These are phyloP conservation scores for Neosalanx taihuensis DNA, from an alignment of 2,797 vertebrate genomes.

Conservation along the genomic window DNA sequence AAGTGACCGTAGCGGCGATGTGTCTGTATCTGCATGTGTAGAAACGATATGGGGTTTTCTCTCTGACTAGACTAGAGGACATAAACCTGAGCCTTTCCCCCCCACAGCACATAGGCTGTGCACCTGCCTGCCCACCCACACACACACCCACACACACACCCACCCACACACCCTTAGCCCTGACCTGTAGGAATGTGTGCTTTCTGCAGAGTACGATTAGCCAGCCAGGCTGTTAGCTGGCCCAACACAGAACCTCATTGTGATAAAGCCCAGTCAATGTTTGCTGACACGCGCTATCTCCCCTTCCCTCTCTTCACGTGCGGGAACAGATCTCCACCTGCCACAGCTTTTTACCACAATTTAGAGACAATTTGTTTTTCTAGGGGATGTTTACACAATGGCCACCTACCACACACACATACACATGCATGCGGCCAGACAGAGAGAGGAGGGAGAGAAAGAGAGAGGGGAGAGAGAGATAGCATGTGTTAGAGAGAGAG, in stretches of 20 bases:
- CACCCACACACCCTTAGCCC: conserved; percentile 55
- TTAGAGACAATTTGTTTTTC: conserved; percentile 70
- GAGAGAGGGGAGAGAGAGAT: conserved; percentile 12
- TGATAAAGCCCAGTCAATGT: conserved; percentile 73
- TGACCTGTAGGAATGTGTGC: conserved; percentile 71
- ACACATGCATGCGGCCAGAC: conserved; percentile 26
- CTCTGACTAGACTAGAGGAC: conserved; percentile 26
- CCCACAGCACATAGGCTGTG: conserved; percentile 5
- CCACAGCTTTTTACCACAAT: conserved; percentile 63
- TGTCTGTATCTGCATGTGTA: background rate
- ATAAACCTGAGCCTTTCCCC: conserved; percentile 44
- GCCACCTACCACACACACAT: conserved; percentile 43
- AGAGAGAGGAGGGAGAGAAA: conserved; percentile 14
- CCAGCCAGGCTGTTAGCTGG: conserved; percentile 57
- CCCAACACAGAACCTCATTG: conserved; percentile 69
- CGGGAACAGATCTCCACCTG: conserved; percentile 51
- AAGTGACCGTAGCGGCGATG: conserved; percentile 47
- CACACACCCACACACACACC: conserved; percentile 31
- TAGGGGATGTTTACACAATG: conserved; percentile 68
- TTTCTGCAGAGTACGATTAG: conserved; percentile 61
- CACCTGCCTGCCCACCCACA: conserved; percentile 25
- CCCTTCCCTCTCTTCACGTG: conserved; percentile 20
- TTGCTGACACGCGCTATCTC: conserved; percentile 62
- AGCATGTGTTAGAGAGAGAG: too few relatives aligned
- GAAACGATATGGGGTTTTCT: conserved; percentile 44